A percentile compares a stretch with the other conserved stretches of the same genome.
Evolutionary conservation across 1,140 invertebrate genomes (phyloP).

Genomic region (Leptonema lineaticorne): DNA sequence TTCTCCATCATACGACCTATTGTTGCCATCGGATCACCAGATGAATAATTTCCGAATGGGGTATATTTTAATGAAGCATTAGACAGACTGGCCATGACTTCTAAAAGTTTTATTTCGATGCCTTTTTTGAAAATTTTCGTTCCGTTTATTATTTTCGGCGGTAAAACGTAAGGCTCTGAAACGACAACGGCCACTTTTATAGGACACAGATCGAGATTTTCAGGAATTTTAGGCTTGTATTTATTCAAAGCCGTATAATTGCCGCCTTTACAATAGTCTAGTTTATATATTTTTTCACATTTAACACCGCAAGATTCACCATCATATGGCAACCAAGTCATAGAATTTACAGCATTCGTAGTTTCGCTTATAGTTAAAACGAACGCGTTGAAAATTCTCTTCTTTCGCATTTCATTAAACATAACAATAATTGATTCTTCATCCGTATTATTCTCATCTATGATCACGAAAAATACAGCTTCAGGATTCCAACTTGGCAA

Average conservation of each 20-base stretch:
- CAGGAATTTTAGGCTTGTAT: background rate
- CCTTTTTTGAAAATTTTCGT: conserved; percentile 4
- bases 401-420: conserved; percentile 22
- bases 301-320: conserved; percentile 6
- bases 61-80: background rate
- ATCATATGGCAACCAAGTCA: conserved; percentile 27
- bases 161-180: conserved; percentile 22
- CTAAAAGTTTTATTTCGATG: conserved; percentile 23
- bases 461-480: conserved; percentile 19
- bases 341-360: background rate
- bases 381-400: conserved; percentile 22
- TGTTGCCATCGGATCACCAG: background rate
- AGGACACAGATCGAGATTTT: conserved; percentile 17
- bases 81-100: background rate
- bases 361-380: background rate
- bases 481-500: conserved; percentile 22
- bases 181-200: conserved; percentile 12
- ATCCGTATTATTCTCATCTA: conserved; percentile 5
- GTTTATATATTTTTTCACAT: conserved; percentile 5
- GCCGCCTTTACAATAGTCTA: conserved; percentile 9
- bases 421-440: conserved; percentile 10
- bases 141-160: background rate
- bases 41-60: background rate
- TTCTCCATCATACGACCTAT: background rate
- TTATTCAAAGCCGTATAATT: background rate